Evolutionary conservation across 2,888 invertebrate species (phyloP).

Genomic region (Emmelina monodactyla): DNA sequence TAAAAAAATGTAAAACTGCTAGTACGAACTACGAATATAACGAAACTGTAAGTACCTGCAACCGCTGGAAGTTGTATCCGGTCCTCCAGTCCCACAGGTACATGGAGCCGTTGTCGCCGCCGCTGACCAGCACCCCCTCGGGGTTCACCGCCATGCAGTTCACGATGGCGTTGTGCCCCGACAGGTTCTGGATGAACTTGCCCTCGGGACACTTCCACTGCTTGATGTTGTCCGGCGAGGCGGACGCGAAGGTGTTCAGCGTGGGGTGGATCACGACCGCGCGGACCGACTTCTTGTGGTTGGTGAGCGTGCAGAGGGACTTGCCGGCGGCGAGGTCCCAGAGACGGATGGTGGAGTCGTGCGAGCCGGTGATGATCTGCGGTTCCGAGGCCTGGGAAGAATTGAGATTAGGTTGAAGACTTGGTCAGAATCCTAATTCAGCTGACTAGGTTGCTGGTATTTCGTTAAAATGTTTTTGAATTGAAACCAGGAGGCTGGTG

Average conservation of each 20-base stretch:
- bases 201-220: conserved; percentile 99
- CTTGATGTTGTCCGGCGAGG: conserved; percentile 98
- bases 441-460: not conserved
- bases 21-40: too few relatives aligned
- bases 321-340: conserved; percentile 99
- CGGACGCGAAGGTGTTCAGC: conserved; percentile 94
- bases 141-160: conserved; percentile 96
- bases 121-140: conserved; percentile 96
- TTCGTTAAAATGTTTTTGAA: not conserved
- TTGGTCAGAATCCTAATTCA: not conserved
- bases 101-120: conserved; percentile 97
- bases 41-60: conserved; percentile 69
- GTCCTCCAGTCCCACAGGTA: conserved; percentile 99
- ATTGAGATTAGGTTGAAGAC: not conserved
- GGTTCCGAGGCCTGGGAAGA: too few relatives aligned
- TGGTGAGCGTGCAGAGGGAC: conserved; percentile 92
- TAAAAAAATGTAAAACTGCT: too few relatives aligned
- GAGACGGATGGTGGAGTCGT: conserved; percentile 95
- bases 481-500: too few relatives aligned
- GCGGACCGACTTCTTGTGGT: conserved; percentile 96
- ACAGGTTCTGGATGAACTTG: conserved; percentile 96
- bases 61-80: conserved; percentile 97
- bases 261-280: conserved; percentile 80
- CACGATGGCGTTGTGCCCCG: conserved; percentile 96
- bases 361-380: conserved; percentile 89